Conservation (phyloP, 1,140 invertebrate genomes). For the Phenacoccus solenopsis region DNA sequence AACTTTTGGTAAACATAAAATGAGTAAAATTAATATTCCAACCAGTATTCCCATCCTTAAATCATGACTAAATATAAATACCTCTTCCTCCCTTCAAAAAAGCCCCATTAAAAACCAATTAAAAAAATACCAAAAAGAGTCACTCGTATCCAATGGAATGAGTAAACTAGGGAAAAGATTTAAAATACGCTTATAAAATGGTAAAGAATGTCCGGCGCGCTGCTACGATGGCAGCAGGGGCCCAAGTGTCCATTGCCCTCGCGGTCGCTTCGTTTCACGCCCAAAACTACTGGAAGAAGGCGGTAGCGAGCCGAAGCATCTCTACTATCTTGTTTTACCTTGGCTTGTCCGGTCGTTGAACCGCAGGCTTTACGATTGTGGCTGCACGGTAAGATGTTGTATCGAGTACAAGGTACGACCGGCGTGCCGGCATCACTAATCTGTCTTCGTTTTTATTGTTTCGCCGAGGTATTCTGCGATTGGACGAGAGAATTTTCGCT, state of each 20-base stretch:
- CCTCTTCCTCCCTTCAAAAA: too few species aligned
- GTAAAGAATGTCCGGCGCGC: neutral
- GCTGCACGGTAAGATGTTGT: neutral
- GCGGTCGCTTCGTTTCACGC: neutral
- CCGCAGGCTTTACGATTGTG: neutral
- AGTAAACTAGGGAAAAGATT: too few species aligned
- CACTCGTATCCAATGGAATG: too few species aligned
- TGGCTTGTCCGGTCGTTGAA: neutral
- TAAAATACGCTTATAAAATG: neutral
- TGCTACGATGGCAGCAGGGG: neutral
- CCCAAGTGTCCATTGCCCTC: neutral
- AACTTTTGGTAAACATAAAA: too few species aligned
- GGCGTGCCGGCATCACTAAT: neutral
- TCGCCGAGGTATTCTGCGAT: neutral
- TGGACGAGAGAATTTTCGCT: too few species aligned
- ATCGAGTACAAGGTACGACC: neutral
- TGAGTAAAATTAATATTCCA: too few species aligned
- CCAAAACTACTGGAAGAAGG: neutral
- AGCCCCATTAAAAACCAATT: too few species aligned
- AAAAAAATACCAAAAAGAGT: too few species aligned
- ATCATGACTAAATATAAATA: too few species aligned
- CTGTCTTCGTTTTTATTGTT: conserved; percentile 2
- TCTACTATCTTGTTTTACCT: neutral
- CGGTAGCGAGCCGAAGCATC: neutral
- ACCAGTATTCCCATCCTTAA: too few species aligned